Conservation (phyloP, 1,140 invertebrate genomes). For the Rhyzopertha dominica region DNA sequence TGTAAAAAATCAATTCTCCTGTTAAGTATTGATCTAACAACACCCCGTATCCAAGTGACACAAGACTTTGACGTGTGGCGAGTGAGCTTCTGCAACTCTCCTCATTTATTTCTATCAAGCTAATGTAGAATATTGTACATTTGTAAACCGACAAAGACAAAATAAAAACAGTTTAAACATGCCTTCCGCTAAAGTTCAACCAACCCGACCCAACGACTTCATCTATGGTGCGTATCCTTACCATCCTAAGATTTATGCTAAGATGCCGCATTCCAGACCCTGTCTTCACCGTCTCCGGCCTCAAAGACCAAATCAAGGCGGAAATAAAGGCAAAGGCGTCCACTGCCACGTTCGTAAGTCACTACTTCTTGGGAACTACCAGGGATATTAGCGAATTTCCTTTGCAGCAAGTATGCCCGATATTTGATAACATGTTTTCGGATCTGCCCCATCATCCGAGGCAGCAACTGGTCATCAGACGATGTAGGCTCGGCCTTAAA, state of each 20-base stretch:
- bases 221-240: slow-evolving; percentile 9
- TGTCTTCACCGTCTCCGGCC: slow-evolving; percentile 50
- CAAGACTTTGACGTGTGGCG: too few relatives aligned
- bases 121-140: too few relatives aligned
- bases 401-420: slow-evolving; percentile 50
- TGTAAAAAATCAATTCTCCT: too few relatives aligned
- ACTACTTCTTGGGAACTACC: too few relatives aligned
- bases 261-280: slow-evolving; percentile 44
- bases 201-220: slow-evolving; percentile 6
- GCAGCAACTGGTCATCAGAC: slow-evolving; percentile 28
- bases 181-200: slow-evolving; percentile 4
- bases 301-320: slow-evolving; percentile 49
- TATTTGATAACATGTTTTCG: slow-evolving; percentile 54
- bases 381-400: slow-evolving; percentile 11
- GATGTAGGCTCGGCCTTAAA: too few relatives aligned
- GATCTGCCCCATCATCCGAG: slow-evolving; percentile 43
- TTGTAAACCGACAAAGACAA: too few relatives aligned
- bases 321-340: slow-evolving; percentile 49
- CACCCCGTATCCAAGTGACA: too few relatives aligned
- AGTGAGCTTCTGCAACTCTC: too few relatives aligned
- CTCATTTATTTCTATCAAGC: too few relatives aligned
- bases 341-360: slow-evolving; percentile 50
- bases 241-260: not conserved
- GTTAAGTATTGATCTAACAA: too few relatives aligned
- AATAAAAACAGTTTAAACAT: too few relatives aligned